Evolutionary conservation across 2,113 vertebrate species (phyloP), one percentile per base, ranked within the genome.

Genomic region (Myodes glareolus): DNA sequence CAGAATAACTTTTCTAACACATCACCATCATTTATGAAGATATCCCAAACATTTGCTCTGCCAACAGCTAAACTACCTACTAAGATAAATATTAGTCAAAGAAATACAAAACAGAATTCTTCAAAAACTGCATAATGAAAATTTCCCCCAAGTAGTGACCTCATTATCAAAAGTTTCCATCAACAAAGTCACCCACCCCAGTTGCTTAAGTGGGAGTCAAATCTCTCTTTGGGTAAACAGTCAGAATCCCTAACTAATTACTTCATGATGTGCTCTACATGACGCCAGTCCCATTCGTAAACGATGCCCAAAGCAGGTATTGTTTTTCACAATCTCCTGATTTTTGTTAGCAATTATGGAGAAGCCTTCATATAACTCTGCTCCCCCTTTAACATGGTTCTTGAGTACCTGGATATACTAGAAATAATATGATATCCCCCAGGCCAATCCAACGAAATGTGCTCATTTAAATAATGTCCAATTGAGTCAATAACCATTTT

Each of bases 51-150:
- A 94, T 55, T 80, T 12, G 1, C 9, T 89, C 72, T 86, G 65
- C 55, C 72, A 75, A 23, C 10, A 89, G n/a, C 4, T 89, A 85
- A 85, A 81, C 80, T 58, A 55, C 75, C 88, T 85, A 61, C 45
- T 84, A 58, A 90, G 31, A 77, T 70, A 90, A 93, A 77, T 93
- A 93, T 86, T 93, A 80, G 19, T 27, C 65, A 67, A 91, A 88
- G 2, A 50, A 88, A 91, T n/a, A 6, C 52, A 85, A 95, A 92
- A 89, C 65, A 70, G 67, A 86, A 36, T 86, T 67, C 85, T 90
- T 92, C 12, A n/a, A 92, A 91, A 94, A 72, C 68, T 88, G 7
- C 52, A 75, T 84, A 52, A 91, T 33, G 85, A 55, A 96, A 96
- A 86, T 73, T 93, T 58, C 58, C 19, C 63, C 47, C 36, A 45